These are phyloP conservation scores for Pemphredon lugubris DNA, from an alignment of 2,888 invertebrate genomes.

Conservation along the genomic window DNA sequence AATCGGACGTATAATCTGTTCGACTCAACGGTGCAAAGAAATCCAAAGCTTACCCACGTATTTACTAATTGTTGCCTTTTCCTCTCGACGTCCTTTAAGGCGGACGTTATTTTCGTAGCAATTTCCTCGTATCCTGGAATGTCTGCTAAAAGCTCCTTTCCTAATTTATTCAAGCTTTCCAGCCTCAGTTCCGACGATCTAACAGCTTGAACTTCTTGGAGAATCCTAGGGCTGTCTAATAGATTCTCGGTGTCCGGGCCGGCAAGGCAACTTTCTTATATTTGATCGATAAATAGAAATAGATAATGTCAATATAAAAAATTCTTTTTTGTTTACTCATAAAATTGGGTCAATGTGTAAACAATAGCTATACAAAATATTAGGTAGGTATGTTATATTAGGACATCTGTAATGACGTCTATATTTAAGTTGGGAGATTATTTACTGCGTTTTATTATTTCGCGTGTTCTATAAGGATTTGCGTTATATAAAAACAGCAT, in stretches of 20 bases:
- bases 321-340: no score
- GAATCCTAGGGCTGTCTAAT: conserved; percentile 74
- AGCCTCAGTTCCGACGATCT: conserved; percentile 73
- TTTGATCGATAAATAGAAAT: not conserved
- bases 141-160: conserved; percentile 73
- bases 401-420: no score
- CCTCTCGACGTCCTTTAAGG: conserved; percentile 70
- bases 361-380: no score
- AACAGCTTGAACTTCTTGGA: conserved; percentile 76
- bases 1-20: no score
- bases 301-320: no score
- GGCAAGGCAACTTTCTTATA: conserved; percentile 68
- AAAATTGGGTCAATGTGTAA: no score
- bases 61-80: conserved; percentile 73
- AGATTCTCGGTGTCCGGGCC: conserved; percentile 75
- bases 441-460: no score
- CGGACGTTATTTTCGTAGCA: conserved; percentile 64
- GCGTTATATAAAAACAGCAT: no score
- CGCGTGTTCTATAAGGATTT: no score
- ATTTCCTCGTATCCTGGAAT: conserved; percentile 74
- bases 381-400: no score
- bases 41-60: conserved; percentile 75
- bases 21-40: no score
- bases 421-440: no score
- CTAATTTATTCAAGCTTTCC: conserved; percentile 74